Conservation (phyloP, 2,113 vertebrate genomes). For the Hippocampus barbouri region DNA sequence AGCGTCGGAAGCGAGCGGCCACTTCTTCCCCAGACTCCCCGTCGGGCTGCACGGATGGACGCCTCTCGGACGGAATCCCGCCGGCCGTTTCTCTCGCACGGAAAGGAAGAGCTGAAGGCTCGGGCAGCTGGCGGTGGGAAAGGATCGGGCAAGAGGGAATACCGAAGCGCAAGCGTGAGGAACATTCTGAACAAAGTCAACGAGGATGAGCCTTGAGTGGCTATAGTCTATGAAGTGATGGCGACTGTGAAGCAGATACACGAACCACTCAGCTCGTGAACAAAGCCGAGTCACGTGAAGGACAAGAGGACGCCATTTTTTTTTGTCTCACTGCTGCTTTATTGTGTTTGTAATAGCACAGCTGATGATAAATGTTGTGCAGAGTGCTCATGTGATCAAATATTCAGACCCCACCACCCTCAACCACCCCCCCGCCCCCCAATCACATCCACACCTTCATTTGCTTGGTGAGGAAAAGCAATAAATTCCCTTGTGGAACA, state of each 20-base stretch:
- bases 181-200: neutral
- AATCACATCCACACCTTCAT: slow-evolving; percentile 51
- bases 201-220: neutral
- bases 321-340: slow-evolving; percentile 89
- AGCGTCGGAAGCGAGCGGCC: slow-evolving; percentile 59
- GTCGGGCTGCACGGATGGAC: slow-evolving; percentile 33
- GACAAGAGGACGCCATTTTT: slow-evolving; percentile 75
- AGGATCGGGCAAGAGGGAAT: slow-evolving; percentile 13
- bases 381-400: slow-evolving; percentile 97
- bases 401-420: slow-evolving; percentile 85
- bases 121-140: slow-evolving; percentile 15
- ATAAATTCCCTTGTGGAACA: slow-evolving; percentile 71
- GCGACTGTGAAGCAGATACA: neutral
- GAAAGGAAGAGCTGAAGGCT: slow-evolving; percentile 45
- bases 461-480: slow-evolving; percentile 71
- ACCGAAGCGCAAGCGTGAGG: slow-evolving; percentile 26
- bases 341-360: slow-evolving; percentile 93
- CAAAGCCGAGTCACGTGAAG: slow-evolving; percentile 9
- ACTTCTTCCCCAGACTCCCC: slow-evolving; percentile 29
- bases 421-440: too few relatives aligned
- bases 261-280: neutral
- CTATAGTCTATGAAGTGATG: neutral
- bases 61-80: slow-evolving; percentile 43
- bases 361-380: slow-evolving; percentile 93
- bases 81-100: slow-evolving; percentile 30